These are phyloP conservation scores for Gallinago jamesoni DNA, from an alignment of 2,113 vertebrate genomes.

Conservation along the genomic window DNA sequence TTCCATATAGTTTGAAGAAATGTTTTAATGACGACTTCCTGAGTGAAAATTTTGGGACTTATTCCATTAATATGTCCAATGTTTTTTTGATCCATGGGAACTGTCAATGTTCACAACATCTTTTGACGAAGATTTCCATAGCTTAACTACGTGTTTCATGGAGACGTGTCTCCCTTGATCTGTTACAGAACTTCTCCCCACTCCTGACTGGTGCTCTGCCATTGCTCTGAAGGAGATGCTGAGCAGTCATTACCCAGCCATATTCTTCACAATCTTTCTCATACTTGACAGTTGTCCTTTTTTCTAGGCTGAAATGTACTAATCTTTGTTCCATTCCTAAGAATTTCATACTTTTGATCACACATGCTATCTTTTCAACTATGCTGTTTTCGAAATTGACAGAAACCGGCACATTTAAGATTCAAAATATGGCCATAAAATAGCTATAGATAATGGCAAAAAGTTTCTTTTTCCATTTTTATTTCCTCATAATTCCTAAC, in stretches of 20 bases:
- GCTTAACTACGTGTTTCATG: rapidly evolving
- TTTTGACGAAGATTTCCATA: neutral
- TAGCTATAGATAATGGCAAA: neutral
- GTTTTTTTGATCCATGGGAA: neutral
- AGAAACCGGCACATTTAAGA: neutral
- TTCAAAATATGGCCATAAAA: neutral
- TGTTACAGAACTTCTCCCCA: neutral
- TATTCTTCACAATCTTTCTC: neutral
- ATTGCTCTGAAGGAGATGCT: neutral
- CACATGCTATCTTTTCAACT: neutral
- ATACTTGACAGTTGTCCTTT: neutral
- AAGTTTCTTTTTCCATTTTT: neutral
- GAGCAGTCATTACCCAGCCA: neutral
- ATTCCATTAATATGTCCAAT: neutral
- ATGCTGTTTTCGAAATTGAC: neutral
- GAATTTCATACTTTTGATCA: neutral
- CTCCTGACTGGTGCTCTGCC: neutral
- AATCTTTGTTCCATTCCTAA: neutral
- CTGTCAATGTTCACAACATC: neutral
- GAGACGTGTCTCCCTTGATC: neutral
- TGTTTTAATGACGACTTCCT: neutral
- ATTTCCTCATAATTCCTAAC: neutral
- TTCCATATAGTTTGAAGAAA: neutral
- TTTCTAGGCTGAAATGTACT: neutral
- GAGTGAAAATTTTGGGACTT: neutral